These are phyloP conservation scores for Rhopalosiphum maidis DNA, from an alignment of 1,140 invertebrate genomes.

Conservation along the genomic window DNA sequence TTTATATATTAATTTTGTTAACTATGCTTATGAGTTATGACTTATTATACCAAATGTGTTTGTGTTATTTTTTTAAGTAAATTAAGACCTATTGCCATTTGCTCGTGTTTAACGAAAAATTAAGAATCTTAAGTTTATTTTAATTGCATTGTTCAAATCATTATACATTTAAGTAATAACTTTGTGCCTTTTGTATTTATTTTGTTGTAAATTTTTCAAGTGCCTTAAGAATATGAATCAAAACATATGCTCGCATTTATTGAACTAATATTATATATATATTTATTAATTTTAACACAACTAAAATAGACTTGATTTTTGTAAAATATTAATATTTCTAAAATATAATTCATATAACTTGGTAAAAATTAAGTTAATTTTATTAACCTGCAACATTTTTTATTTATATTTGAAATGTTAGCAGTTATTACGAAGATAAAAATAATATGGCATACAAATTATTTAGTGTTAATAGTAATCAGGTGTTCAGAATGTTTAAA, in stretches of 20 bases:
- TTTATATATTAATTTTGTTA: neutral
- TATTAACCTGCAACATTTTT: neutral
- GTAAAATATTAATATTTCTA: neutral
- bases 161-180: conserved; percentile 27
- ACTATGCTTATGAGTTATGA: conserved; percentile 27
- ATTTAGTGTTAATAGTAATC: neutral
- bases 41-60: conserved; percentile 33
- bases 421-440: neutral
- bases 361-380: neutral
- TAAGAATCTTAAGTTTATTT: conserved; percentile 13
- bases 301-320: conserved; percentile 55
- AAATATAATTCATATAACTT: conserved; percentile 10
- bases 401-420: neutral
- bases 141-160: conserved; percentile 25
- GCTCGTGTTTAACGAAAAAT: conserved; percentile 1
- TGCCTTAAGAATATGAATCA: conserved; percentile 35
- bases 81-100: neutral
- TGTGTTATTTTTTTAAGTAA: conserved; percentile 30
- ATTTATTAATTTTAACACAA: conserved; percentile 63
- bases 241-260: conserved; percentile 45
- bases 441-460: neutral
- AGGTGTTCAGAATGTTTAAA: conserved; percentile 20
- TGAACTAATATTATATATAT: conserved; percentile 63
- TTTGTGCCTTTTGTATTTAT: conserved; percentile 27
- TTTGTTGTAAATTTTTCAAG: conserved; percentile 41